Evolutionary conservation across 1,140 invertebrate species (phyloP).

Genomic region (Prorops nasuta): DNA sequence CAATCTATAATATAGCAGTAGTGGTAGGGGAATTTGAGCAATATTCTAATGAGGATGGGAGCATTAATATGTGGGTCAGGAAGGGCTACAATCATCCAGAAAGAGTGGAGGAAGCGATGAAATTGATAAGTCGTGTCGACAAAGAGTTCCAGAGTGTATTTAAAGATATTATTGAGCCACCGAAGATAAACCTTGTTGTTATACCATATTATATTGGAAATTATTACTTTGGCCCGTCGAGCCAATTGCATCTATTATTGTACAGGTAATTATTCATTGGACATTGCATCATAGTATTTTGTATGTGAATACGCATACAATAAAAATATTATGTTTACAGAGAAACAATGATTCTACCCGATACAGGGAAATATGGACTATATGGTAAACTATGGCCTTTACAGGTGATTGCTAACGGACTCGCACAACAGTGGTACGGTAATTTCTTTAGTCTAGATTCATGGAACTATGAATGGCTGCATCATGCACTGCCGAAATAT

Average conservation of each 20-base stretch:
- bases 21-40: constrained; percentile 63
- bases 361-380: too few species aligned
- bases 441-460: background rate
- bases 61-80: constrained; percentile 46
- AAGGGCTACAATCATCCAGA: constrained; percentile 62
- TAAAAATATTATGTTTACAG: too few species aligned
- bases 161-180: constrained; percentile 52
- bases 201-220: constrained; percentile 70
- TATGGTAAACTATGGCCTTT: too few species aligned
- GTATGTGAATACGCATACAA: background rate
- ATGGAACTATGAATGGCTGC: constrained; percentile 55
- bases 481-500: constrained; percentile 61
- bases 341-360: too few species aligned
- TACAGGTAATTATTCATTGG: too few species aligned
- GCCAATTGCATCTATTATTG: too few species aligned
- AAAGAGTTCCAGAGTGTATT: constrained; percentile 56
- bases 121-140: too few species aligned
- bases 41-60: constrained; percentile 17
- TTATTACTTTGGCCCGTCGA: background rate
- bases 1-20: constrained; percentile 73
- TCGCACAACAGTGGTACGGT: background rate
- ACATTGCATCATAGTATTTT: background rate
- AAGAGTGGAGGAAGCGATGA: constrained; percentile 56
- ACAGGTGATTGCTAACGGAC: background rate
- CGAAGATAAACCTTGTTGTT: constrained; percentile 68